Conservation (phyloP, 1,140 invertebrate species). For the Monochamus saltuarius region DNA sequence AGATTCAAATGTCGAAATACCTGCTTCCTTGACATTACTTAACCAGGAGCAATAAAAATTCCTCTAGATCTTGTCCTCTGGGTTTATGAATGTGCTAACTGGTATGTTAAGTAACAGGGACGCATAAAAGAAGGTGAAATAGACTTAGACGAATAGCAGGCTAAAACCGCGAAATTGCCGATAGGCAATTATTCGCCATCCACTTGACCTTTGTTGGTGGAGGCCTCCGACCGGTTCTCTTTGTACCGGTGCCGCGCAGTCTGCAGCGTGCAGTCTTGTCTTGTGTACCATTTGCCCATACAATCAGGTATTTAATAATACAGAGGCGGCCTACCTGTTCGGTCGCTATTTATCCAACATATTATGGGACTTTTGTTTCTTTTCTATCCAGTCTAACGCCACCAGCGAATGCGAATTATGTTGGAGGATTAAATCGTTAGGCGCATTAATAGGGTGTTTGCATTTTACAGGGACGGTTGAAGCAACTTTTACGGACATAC, state of each 20-base stretch:
- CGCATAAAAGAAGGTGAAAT: too few relatives aligned
- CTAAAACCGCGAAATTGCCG: too few relatives aligned
- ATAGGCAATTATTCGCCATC: background rate
- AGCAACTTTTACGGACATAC: too few relatives aligned
- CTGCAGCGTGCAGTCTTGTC: constrained; percentile 8
- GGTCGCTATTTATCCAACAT: constrained; percentile 9
- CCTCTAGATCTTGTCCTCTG: too few relatives aligned
- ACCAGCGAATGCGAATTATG: background rate
- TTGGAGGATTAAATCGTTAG: background rate
- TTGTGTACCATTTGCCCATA: constrained; percentile 5
- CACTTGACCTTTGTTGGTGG: background rate
- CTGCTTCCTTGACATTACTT: too few relatives aligned
- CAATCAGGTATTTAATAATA: constrained; percentile 15
- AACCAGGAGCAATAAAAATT: too few relatives aligned
- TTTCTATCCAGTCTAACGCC: constrained; percentile 1
- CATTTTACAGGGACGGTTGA: background rate
- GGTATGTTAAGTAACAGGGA: too few relatives aligned
- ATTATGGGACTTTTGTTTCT: background rate
- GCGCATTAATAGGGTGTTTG: background rate
- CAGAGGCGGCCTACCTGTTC: background rate
- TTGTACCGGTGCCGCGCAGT: constrained; percentile 7
- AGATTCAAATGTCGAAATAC: too few relatives aligned
- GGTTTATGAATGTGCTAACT: too few relatives aligned
- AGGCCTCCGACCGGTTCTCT: background rate
- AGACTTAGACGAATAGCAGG: too few relatives aligned